Evolutionary conservation across 2,888 invertebrate genomes (phyloP), one percentile per base, ranked within the genome.

Genomic region (Ptilodon capucinus): DNA sequence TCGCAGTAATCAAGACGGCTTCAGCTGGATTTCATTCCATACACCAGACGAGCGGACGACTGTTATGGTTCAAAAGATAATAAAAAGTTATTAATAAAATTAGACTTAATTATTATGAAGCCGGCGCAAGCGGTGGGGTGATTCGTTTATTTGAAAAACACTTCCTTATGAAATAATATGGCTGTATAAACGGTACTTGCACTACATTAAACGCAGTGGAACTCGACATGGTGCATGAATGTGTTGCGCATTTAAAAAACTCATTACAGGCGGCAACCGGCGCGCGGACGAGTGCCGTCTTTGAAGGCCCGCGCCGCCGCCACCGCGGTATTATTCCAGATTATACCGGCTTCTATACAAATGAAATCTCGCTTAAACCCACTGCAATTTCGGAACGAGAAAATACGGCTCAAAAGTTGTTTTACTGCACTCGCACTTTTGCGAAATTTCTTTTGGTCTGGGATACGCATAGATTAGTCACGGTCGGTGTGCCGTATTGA

Each of bases 301-400:
- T 90, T 90, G 90, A 89, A 83, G 86, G 85, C 84, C 81, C 77
- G 78, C 73, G 79, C 84, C 82, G 81, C 87, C 76, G 79, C 82
- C 83, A 86, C n/a, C 38, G 38, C 84, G 79, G 87, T 84, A 91
- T 91, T 89, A 90, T 90, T 87, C 81, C 86, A 87, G 90, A 89
- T 90, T 91, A 91, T 89, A 76, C 84, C 82, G 76, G 86, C 84
- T 86, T 81, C 85, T 77, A 90, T 89, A 90, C 90, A 90, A 91
- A 90, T 88, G 89, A 91, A 90, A 89, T 88, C 89, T 88, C 88
- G 83, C 88, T 89, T 89, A 89, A 89, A 87, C 79, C 82, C 86
- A 85, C 84, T 88, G 89, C 90, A 89, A 86, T 89, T 90, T 89
- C 76, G 86, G 83, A 85, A 86, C 81, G 84, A 84, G 84, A 75